Percentiles rank a stretch among this genome's conserved stretches.
These are phyloP conservation scores for Riparia riparia DNA, from an alignment of 2,113 vertebrate species.

Conservation along the genomic window DNA sequence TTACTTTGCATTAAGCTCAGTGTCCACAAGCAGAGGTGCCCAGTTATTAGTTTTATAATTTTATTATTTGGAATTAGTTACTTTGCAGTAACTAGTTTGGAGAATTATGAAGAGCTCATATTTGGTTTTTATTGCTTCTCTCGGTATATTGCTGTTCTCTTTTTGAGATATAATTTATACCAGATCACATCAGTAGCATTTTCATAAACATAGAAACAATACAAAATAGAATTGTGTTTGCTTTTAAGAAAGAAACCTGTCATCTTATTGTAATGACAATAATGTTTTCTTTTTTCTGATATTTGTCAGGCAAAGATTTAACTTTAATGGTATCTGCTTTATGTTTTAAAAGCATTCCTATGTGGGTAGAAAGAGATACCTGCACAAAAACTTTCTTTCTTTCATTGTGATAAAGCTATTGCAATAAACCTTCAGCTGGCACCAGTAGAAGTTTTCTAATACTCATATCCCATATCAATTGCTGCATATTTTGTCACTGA, in stretches of 20 bases:
- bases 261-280: background rate
- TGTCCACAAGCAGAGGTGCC: background rate
- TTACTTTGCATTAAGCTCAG: background rate
- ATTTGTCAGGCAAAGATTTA: background rate
- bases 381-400: background rate
- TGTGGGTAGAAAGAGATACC: background rate
- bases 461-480: fast-evolving
- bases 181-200: background rate
- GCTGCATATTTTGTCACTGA: background rate
- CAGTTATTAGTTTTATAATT: background rate
- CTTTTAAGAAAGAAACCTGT: background rate
- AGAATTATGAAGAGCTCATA: background rate
- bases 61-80: background rate
- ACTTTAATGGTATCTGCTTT: background rate
- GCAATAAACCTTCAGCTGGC: background rate
- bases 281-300: background rate
- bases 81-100: background rate
- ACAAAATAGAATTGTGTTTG: background rate
- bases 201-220: background rate
- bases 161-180: background rate
- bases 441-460: background rate
- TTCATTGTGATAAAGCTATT: background rate
- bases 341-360: background rate
- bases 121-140: background rate
- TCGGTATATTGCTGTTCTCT: background rate